These are phyloP conservation scores for Falco naumanni DNA, from an alignment of 2,797 vertebrate genomes.

Conservation along the genomic window DNA sequence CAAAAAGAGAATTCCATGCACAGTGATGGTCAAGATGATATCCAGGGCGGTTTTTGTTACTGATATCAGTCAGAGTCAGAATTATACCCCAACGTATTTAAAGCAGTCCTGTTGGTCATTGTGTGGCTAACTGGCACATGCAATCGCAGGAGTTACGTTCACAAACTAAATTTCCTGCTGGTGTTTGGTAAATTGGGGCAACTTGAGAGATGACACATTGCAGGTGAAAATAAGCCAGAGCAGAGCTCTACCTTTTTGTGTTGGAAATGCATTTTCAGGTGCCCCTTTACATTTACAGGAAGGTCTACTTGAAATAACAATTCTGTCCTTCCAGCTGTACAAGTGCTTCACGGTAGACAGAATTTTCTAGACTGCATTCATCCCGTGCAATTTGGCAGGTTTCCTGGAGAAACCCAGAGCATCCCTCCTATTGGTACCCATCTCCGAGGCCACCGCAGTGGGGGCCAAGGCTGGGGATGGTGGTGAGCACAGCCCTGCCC, in stretches of 20 bases:
- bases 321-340: background rate
- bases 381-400: background rate
- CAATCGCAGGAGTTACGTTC: background rate
- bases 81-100: background rate
- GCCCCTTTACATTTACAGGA: background rate
- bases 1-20: background rate
- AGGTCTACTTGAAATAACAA: background rate
- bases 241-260: background rate
- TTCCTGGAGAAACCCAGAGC: background rate
- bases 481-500: background rate
- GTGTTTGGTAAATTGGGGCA: background rate
- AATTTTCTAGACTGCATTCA: background rate
- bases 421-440: background rate
- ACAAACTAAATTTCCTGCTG: conserved; percentile 2
- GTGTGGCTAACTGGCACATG: background rate
- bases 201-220: background rate
- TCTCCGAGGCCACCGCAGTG: background rate
- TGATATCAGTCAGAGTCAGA: background rate
- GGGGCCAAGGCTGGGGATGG: accelerated
- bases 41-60: background rate
- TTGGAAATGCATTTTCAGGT: background rate
- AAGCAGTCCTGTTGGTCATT: background rate
- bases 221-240: conserved; percentile 18
- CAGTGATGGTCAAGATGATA: background rate
- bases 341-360: accelerated